Conservation (phyloP, 2,797 vertebrate species). For the Chiroxiphia lanceolata region DNA sequence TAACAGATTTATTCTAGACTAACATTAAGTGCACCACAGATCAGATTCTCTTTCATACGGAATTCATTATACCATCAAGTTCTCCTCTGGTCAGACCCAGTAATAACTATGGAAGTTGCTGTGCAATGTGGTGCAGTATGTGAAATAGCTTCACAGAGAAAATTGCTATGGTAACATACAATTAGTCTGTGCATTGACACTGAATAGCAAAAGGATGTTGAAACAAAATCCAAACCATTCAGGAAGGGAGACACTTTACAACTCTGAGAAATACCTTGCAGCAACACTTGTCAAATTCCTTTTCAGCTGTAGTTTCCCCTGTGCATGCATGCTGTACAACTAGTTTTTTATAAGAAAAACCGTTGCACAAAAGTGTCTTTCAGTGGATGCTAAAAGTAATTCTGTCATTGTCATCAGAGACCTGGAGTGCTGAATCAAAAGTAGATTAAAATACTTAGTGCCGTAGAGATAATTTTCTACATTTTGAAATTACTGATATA, state of each 20-base stretch:
- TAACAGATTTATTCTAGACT: not conserved
- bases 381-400: not conserved
- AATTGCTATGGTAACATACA: not conserved
- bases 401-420: not conserved
- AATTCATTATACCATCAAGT: slow-evolving; percentile 10
- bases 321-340: not conserved
- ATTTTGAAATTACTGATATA: not conserved
- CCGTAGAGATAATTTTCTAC: not conserved
- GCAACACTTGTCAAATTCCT: slow-evolving; percentile 4
- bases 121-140: not conserved
- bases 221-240: slow-evolving; percentile 19
- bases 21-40: not conserved
- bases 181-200: slow-evolving; percentile 22
- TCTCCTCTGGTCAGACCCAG: not conserved
- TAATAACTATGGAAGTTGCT: not conserved
- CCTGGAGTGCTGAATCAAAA: not conserved
- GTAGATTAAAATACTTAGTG: not conserved
- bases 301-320: not conserved
- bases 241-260: not conserved
- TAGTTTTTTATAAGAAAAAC: not conserved
- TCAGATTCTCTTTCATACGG: not conserved
- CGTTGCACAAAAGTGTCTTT: not conserved
- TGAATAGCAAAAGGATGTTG: slow-evolving; percentile 1
- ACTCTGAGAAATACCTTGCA: slow-evolving; percentile 17
- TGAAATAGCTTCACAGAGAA: not conserved